phyloP scores from a whole-genome alignment of 1,140 invertebrate species.

The Eriocheir sinensis region DNA sequence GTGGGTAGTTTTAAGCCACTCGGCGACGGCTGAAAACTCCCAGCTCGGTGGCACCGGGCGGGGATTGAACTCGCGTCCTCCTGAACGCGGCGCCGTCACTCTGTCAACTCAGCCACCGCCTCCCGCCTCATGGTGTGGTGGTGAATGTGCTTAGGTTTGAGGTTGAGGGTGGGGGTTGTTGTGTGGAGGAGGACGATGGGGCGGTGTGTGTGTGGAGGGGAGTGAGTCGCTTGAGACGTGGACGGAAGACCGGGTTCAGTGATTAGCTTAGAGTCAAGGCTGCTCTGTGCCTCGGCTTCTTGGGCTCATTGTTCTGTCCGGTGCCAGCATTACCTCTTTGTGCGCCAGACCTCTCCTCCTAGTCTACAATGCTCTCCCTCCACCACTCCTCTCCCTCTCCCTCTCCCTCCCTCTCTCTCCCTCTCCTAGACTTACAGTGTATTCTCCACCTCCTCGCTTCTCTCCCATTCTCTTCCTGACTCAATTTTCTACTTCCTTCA shows the following conservation, averaged over 20 bases:
- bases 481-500: background rate
- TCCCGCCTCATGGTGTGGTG: background rate
- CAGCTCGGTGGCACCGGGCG: too few relatives aligned
- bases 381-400: too few relatives aligned
- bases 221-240: background rate
- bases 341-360: too few relatives aligned
- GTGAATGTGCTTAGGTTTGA: background rate
- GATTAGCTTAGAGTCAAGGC: background rate
- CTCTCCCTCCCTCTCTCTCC: too few relatives aligned
- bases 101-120: too few relatives aligned
- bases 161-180: background rate
- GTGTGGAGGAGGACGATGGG: background rate
- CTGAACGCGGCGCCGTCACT: too few relatives aligned
- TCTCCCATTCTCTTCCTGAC: background rate
- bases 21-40: too few relatives aligned
- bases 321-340: background rate
- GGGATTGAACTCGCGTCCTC: too few relatives aligned
- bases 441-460: background rate
- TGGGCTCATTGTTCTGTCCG: background rate
- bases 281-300: background rate
- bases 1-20: too few relatives aligned
- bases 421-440: too few relatives aligned
- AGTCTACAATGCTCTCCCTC: too few relatives aligned
- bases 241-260: background rate
- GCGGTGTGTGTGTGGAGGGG: background rate